phyloP scores from a whole-genome alignment of 2,888 invertebrate species.

The Apamea sordens region DNA sequence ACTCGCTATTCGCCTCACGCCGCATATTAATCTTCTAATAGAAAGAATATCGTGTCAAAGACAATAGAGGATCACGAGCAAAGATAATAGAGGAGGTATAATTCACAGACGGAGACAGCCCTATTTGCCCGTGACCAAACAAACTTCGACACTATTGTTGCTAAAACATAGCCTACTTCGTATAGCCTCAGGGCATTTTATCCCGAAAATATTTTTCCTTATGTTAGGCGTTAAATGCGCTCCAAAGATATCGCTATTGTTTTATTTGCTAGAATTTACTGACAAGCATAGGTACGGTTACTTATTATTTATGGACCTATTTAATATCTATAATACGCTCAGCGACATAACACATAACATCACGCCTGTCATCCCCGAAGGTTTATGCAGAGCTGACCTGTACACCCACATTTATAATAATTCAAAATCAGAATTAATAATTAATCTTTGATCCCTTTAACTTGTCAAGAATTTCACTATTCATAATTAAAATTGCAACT shows the following conservation, averaged over 20 bases:
- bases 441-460: constrained; percentile 20
- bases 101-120: constrained; percentile 51
- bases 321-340: neutral
- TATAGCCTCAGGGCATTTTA: constrained; percentile 56
- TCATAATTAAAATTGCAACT: constrained; percentile 46
- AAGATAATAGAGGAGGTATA: constrained; percentile 55
- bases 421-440: constrained; percentile 15
- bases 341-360: neutral
- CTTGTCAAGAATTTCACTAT: constrained; percentile 19
- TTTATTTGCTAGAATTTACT: constrained; percentile 34
- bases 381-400: neutral
- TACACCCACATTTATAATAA: neutral
- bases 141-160: constrained; percentile 61
- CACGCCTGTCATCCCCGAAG: neutral
- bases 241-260: constrained; percentile 59
- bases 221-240: constrained; percentile 64
- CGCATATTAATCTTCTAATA: constrained; percentile 46
- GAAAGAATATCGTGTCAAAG: constrained; percentile 51
- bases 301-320: neutral
- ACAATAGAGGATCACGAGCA: constrained; percentile 50
- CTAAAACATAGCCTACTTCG: constrained; percentile 60
- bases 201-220: constrained; percentile 59
- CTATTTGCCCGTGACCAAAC: constrained; percentile 58
- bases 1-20: constrained; percentile 31
- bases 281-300: constrained; percentile 6